A percentile compares a stretch with the other conserved stretches of the same genome.
Conservation (phyloP, 2,113 vertebrate genomes). For the Suricata suricatta region DNA sequence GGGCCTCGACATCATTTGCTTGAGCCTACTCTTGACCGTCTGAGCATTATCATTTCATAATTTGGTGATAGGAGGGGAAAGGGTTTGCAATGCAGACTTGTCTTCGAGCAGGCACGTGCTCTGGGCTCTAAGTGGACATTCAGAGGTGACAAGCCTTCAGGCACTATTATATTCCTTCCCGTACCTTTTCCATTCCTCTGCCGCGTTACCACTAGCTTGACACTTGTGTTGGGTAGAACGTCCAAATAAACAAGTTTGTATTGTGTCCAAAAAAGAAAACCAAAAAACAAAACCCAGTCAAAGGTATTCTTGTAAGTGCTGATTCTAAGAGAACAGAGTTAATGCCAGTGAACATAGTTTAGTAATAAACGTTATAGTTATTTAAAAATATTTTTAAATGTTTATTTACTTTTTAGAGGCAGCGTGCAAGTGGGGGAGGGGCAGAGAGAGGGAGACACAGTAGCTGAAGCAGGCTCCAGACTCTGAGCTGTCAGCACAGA, state of each 20-base stretch:
- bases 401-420: too few relatives aligned
- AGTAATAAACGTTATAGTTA: conserved; percentile 32
- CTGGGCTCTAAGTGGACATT: conserved; percentile 4
- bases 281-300: not conserved
- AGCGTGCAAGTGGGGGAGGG: too few relatives aligned
- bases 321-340: conserved; percentile 33
- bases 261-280: not conserved
- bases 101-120: not conserved
- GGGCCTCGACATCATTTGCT: not conserved
- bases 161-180: not conserved
- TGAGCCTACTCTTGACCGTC: not conserved
- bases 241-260: not conserved
- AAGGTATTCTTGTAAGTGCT: not conserved
- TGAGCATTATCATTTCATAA: not conserved
- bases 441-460: too few relatives aligned
- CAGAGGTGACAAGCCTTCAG: not conserved
- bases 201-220: not conserved
- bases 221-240: not conserved
- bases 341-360: not conserved
- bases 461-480: too few relatives aligned
- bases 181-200: not conserved
- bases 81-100: not conserved
- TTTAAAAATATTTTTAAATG: not conserved
- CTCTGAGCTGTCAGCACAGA: too few relatives aligned
- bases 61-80: not conserved